Evolutionary conservation across 2,888 invertebrate genomes (phyloP), one percentile per base, ranked within the genome.

Genomic region (Thumatha senex): DNA sequence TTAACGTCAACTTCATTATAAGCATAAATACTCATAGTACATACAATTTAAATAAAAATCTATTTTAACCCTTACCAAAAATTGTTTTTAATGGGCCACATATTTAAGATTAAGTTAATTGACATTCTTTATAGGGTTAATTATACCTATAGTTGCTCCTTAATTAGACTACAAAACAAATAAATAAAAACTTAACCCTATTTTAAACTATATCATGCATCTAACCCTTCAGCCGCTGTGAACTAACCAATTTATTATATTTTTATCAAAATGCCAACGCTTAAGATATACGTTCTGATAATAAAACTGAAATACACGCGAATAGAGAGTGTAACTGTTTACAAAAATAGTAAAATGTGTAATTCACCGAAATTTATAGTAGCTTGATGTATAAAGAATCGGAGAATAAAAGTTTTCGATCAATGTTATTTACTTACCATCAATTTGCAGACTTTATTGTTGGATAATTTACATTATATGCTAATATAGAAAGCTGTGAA

Each of bases 201-300:
- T 40, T 44, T 40, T 24, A 12, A 40, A 35, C 40, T 9, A 35
- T 42, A 46, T 48, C 49, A 56, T 60, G 54, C 58, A 63, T 46
- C 9, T 48, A 54, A 63, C 51, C 48, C 58, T 45, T 57, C 55
- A 38, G 35, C 49, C 18, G 61, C 46, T 53, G 58, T 66, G 58
- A 53, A 51, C 38, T 43, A 54, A 56, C 15, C 61, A 15, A 67
- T 67, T 63, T 67, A 74, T 70, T 61, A 68, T 66, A 66, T 18
- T 67, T 56, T 70, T 70, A 74, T 74, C 70, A 67, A 70, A 66
- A 56, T 48, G 78, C 73, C 74, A 71, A 73, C 77, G 75, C 76
- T 69, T 64, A 51, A 66, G 76, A 77, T 76, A 63, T 67, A 63
- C 61, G 60, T 57, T 29, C 42, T 54, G 72, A 71, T 74, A 40